phyloP scores from a whole-genome alignment of 2,113 vertebrate genomes.

The Tragelaphus imberbis region DNA sequence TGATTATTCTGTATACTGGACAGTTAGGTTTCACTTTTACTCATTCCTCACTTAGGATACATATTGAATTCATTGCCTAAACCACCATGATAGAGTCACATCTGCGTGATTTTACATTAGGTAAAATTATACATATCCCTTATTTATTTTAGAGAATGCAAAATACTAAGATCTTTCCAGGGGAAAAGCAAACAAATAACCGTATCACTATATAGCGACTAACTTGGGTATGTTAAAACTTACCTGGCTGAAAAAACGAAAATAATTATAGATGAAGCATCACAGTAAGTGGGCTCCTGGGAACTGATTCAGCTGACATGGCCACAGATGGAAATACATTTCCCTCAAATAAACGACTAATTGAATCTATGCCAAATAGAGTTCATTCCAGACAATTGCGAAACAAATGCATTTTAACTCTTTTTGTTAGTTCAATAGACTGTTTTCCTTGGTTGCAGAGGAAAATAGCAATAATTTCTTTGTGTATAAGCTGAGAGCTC shows the following conservation, averaged over 20 bases:
- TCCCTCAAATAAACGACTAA: neutral
- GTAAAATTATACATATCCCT: neutral
- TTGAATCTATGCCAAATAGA: conserved; percentile 45
- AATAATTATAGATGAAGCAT: neutral
- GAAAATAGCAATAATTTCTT: conserved; percentile 48
- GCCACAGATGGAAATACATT: neutral
- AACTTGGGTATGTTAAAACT: neutral
- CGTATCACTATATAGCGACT: neutral
- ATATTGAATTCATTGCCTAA: neutral
- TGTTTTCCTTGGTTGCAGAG: conserved; percentile 26
- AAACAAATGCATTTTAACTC: conserved; percentile 30
- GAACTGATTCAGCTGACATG: neutral
- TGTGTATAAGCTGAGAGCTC: conserved; percentile 10
- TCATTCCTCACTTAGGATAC: neutral
- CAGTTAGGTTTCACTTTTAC: neutral
- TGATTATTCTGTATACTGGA: neutral
- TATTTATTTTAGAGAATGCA: neutral
- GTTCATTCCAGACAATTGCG: conserved; percentile 43
- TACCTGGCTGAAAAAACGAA: neutral
- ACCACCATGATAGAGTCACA: neutral
- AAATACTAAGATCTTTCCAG: neutral
- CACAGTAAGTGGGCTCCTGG: neutral
- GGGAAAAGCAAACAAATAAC: neutral
- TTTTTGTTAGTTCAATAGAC: conserved; percentile 59
- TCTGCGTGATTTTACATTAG: neutral